Conservation (phyloP, 2,888 invertebrate species). For the Trachelus troglodyta region DNA sequence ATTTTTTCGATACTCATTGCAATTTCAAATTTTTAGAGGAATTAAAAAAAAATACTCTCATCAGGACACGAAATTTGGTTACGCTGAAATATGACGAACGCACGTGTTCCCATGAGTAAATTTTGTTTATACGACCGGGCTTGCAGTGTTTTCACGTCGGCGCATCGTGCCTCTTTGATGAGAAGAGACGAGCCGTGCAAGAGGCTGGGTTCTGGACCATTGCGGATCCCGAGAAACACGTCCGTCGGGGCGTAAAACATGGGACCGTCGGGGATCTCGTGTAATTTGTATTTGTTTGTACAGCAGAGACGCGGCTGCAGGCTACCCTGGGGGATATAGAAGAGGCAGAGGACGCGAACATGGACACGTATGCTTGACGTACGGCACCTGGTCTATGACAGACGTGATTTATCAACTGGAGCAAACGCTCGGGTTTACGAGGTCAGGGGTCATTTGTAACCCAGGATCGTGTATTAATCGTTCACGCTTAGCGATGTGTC, state of each 20-base stretch:
- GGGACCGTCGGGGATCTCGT: slow-evolving; percentile 36
- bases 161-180: slow-evolving; percentile 52
- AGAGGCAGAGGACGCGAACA: neutral
- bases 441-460: slow-evolving; percentile 4
- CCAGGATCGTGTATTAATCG: neutral
- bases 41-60: neutral
- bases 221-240: slow-evolving; percentile 47
- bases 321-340: neutral
- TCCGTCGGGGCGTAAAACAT: slow-evolving; percentile 45
- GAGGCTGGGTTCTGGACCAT: slow-evolving; percentile 37
- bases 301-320: slow-evolving; percentile 1
- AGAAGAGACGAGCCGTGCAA: slow-evolving; percentile 47
- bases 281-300: slow-evolving; percentile 48
- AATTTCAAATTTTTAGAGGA: no score
- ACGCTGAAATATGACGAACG: slow-evolving; percentile 40
- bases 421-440: neutral
- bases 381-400: slow-evolving; percentile 48
- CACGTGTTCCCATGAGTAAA: slow-evolving; percentile 42
- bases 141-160: slow-evolving; percentile 13
- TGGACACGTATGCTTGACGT: slow-evolving; percentile 38
- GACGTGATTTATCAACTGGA: slow-evolving; percentile 49
- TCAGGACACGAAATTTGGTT: neutral
- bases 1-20: no score
- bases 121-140: slow-evolving; percentile 43
- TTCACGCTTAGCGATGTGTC: neutral